These are phyloP conservation scores for Brachyistius frenatus DNA, from an alignment of 2,113 vertebrate species.

Conservation along the genomic window DNA sequence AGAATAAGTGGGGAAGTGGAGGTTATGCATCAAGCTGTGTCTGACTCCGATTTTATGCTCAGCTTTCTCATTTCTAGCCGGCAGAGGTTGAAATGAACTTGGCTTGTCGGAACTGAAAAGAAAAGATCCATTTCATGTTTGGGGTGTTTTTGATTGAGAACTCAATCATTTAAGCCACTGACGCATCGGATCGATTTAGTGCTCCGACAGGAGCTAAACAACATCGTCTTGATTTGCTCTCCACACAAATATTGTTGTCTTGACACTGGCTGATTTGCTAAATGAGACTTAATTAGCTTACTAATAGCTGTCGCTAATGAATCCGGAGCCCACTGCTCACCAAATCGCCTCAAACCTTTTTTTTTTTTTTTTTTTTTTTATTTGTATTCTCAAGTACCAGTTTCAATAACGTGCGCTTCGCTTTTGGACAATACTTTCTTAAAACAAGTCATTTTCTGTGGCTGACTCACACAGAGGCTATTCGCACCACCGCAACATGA, in stretches of 20 bases:
- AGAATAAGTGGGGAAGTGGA: background rate
- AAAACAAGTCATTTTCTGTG: background rate
- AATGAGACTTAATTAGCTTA: constrained; percentile 37
- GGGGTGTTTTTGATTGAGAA: background rate
- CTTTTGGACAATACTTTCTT: too few species aligned
- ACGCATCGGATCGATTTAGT: background rate
- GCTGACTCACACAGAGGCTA: background rate
- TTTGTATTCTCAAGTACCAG: background rate
- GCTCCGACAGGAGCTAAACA: background rate
- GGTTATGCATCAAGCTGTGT: constrained; percentile 6
- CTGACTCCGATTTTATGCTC: background rate
- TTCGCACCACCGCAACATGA: background rate
- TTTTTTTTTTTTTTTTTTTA: background rate
- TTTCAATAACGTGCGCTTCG: background rate
- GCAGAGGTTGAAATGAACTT: background rate
- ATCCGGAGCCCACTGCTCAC: background rate
- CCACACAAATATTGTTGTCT: background rate
- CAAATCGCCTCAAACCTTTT: background rate
- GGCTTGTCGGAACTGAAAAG: background rate
- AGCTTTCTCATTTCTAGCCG: background rate
- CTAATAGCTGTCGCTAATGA: constrained; percentile 47
- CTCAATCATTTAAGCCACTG: background rate
- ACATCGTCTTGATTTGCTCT: background rate
- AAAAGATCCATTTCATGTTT: background rate
- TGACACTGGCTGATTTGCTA: constrained; percentile 16